phyloP scores from a whole-genome alignment of 2,797 vertebrate species.

The Mus minutoides region DNA sequence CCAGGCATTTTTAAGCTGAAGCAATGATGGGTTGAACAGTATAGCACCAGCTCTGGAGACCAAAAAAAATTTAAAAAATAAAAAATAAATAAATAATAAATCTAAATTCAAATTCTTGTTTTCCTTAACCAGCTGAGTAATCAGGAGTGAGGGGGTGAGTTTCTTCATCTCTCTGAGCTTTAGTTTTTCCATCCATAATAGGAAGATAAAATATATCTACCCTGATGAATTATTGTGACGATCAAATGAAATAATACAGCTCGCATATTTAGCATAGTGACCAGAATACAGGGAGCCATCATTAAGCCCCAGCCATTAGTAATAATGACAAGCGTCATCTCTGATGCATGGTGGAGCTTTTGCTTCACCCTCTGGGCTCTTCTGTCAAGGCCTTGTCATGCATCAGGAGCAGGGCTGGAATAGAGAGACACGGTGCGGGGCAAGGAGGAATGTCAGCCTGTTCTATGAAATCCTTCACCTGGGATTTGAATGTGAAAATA shows the following conservation, averaged over 20 bases:
- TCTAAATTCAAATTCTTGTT: neutral
- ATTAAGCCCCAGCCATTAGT: conserved; percentile 72
- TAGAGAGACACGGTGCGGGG: neutral
- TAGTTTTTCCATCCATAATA: conserved; percentile 43
- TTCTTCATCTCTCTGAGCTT: conserved; percentile 50
- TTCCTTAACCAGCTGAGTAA: conserved; percentile 27
- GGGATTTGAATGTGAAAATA: conserved; percentile 73
- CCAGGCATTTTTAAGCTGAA: neutral
- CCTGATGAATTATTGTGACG: conserved; percentile 29
- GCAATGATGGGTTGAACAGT: neutral
- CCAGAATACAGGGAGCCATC: conserved; percentile 43
- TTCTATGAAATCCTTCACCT: conserved; percentile 73
- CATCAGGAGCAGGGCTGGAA: conserved; percentile 59
- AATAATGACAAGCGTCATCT: conserved; percentile 68
- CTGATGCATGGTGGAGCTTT: conserved; percentile 7
- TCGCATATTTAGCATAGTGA: conserved; percentile 44
- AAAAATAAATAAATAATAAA: no score
- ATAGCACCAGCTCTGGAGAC: neutral
- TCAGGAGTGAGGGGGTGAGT: neutral
- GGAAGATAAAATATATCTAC: conserved; percentile 13
- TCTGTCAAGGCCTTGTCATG: conserved; percentile 68
- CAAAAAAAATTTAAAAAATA: conserved; percentile 16
- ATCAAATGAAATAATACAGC: conserved; percentile 51
- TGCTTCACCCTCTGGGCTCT: conserved; percentile 52
- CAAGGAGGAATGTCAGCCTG: conserved; percentile 58